Evolutionary conservation across 2,797 vertebrate genomes (phyloP).

Genomic region (Acanthurus leucopareius): DNA sequence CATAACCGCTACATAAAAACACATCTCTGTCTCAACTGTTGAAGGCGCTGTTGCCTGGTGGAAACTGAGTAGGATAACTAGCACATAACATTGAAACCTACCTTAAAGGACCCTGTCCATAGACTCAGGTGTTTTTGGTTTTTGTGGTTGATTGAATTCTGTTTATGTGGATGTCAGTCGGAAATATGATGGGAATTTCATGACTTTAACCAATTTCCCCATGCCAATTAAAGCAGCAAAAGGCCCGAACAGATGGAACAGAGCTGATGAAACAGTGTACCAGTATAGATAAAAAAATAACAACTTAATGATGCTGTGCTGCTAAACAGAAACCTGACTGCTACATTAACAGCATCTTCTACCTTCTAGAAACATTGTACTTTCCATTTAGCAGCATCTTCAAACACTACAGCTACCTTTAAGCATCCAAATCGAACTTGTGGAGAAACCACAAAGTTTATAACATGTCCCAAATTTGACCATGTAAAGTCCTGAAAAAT

Average conservation of each 20-base stretch:
- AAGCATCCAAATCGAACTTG: slow-evolving; percentile 63
- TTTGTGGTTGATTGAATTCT: neutral
- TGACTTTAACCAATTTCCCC: neutral
- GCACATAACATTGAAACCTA: neutral
- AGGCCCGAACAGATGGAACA: neutral
- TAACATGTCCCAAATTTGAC: slow-evolving; percentile 57
- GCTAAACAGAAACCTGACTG: slow-evolving; percentile 48
- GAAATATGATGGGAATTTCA: neutral
- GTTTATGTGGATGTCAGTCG: neutral
- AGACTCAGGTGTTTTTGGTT: neutral
- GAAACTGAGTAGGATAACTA: neutral
- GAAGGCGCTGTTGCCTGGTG: neutral
- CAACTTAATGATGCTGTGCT: neutral
- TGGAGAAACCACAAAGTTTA: slow-evolving; percentile 33
- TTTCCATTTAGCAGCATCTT: slow-evolving; percentile 55
- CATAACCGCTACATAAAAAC: neutral
- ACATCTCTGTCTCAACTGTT: neutral
- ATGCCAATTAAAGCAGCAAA: slow-evolving; percentile 8
- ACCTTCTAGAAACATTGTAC: neutral
- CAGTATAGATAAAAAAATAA: slow-evolving; percentile 3
- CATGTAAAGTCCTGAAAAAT: slow-evolving; percentile 42
- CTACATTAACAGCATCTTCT: slow-evolving; percentile 39
- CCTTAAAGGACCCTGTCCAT: neutral
- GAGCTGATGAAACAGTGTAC: neutral
- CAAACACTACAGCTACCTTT: slow-evolving; percentile 70